These are phyloP conservation scores for Furcifer pardalis DNA, from an alignment of 2,797 vertebrate species.

Conservation along the genomic window DNA sequence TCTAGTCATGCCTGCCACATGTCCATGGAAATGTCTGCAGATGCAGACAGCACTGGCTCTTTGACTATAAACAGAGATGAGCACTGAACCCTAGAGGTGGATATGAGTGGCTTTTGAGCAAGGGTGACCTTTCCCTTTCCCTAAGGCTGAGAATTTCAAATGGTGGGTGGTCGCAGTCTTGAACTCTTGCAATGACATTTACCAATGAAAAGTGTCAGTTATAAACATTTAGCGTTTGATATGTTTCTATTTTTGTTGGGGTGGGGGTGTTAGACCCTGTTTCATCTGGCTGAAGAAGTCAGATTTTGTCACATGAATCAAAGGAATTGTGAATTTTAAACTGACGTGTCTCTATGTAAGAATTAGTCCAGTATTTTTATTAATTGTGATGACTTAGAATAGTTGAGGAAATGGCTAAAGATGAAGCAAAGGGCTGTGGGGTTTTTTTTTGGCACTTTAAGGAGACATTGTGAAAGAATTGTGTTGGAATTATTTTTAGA, in stretches of 20 bases:
- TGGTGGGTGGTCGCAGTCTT: no score
- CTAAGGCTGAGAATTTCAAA: no score
- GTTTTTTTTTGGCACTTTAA: background rate
- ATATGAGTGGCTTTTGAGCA: no score
- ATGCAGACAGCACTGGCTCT: no score
- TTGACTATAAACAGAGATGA: no score
- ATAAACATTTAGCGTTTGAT: background rate
- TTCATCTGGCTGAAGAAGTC: slow-evolving; percentile 2
- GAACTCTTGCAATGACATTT: background rate
- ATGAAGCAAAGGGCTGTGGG: background rate
- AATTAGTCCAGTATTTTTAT: background rate
- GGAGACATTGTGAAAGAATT: background rate
- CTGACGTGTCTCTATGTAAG: background rate
- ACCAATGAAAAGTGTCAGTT: background rate
- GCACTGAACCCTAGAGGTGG: no score
- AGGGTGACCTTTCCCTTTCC: no score
- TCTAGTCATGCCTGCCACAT: no score
- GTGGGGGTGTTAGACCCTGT: background rate
- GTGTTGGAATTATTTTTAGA: background rate
- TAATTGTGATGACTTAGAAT: background rate
- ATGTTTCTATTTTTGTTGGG: background rate
- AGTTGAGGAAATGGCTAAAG: background rate
- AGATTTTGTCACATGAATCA: slow-evolving; percentile 7
- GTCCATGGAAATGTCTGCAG: no score
- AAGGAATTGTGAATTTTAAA: background rate